Base-by-base conservation (phyloP, 2,113 vertebrate genomes). In the Cacatua alba region DNA sequence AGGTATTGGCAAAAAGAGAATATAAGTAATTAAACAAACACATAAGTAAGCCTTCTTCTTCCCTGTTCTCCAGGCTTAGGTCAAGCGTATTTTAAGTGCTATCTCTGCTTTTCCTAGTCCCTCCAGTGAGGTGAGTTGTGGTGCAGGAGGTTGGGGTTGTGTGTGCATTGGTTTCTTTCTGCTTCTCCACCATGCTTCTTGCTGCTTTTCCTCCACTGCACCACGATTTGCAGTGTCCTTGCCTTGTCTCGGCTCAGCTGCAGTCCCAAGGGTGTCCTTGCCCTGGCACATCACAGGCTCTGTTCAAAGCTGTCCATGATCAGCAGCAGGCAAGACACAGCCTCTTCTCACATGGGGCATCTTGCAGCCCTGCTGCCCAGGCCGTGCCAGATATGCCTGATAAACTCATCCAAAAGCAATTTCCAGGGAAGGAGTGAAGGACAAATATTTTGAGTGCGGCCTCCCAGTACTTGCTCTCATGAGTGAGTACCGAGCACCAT, bases 91-190 rank as follows among this genome's bases (percentile, higher is more conserved):
- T 75, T 31, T 21, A 31, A 75, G 31, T 12, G 16, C 23, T 26
- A 37, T 23, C 10, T 62, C 8, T 19, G n/a, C 17, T 33, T 69
- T 35, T 23, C 29, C 9, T 25, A 17, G 4, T 33, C 35, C 25
- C 31, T 51, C 39, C 4, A 3, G 6, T 0, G 1, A 74, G 48
- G 17, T 0, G 0, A 59, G 7, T 7, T 2, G 7, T 24, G 31
- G 13, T 1, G 2, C 55, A 62, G 49, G 14, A 74, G 5, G 14
- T 10, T 4, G 4, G 24, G 6, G 13, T 24, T 17, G 1, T 7
- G 13, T 19, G 15, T 23, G 10, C 11, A 29, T 19, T 23, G 11
- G 1, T 63, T 87, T 83, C 19, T 53, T 72, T 46, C 35, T 74
- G 49, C 5, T 2, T 11, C 37, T 78, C 7, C 16, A 29, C 23